Evolutionary conservation across 2,113 vertebrate genomes (phyloP).

Genomic region (Ramphastos sulfuratus): DNA sequence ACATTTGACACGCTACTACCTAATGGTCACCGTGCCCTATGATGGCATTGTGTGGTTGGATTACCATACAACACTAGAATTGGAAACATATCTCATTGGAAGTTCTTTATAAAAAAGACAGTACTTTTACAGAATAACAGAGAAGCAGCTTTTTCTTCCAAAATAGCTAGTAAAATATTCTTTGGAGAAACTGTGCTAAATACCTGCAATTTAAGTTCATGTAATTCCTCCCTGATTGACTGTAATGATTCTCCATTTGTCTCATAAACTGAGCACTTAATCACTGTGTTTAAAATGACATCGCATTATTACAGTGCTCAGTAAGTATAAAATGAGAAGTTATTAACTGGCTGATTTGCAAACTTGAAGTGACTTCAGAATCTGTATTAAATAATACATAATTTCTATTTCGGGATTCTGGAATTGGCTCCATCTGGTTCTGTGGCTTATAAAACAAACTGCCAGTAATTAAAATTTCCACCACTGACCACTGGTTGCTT

Average conservation of each 20-base stretch:
- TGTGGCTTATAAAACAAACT: background rate
- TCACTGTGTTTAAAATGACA: slow-evolving; percentile 20
- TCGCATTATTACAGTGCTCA: slow-evolving; percentile 25
- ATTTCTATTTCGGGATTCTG: slow-evolving; percentile 8
- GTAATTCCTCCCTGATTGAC: slow-evolving; percentile 26
- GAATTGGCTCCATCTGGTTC: background rate
- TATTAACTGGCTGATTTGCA: slow-evolving; percentile 23
- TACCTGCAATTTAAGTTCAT: slow-evolving; percentile 20
- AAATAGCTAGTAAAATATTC: background rate
- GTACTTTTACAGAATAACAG: background rate
- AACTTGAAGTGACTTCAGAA: slow-evolving; percentile 9
- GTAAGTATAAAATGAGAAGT: background rate
- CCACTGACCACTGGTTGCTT: background rate
- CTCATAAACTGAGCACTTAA: slow-evolving; percentile 42
- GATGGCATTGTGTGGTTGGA: background rate
- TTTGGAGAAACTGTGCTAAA: slow-evolving; percentile 30
- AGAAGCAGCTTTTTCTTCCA: background rate
- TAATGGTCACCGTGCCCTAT: background rate
- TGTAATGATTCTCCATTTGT: slow-evolving; percentile 42
- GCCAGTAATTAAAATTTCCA: background rate
- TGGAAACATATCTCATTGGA: background rate
- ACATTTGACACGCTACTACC: background rate
- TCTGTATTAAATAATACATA: background rate
- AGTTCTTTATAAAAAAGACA: background rate
- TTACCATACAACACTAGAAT: background rate